A percentile compares a stretch with the other conserved stretches of the same genome.
Conservation (phyloP, 1,140 invertebrate species). For the Rhopalosiphum padi region DNA sequence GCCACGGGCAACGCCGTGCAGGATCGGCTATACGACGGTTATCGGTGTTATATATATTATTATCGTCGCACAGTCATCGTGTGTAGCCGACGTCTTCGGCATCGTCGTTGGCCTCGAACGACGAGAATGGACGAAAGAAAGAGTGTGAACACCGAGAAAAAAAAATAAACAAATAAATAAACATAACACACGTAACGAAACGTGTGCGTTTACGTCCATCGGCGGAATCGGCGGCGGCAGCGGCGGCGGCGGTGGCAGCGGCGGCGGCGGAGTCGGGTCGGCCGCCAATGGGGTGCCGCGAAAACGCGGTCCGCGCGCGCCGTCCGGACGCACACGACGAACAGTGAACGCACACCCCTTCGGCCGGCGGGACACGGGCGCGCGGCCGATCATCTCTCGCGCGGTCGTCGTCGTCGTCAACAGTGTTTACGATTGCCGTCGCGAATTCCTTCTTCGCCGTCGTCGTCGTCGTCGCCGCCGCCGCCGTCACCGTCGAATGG, state of each 20-base stretch:
- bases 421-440: slow-evolving; percentile 22
- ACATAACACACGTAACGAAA: background rate
- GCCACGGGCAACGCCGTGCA: too few relatives aligned
- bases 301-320: slow-evolving; percentile 39
- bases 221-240: background rate
- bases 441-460: background rate
- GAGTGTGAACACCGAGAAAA: background rate
- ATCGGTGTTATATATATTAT: too few relatives aligned
- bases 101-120: background rate
- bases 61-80: too few relatives aligned
- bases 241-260: background rate
- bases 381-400: background rate
- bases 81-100: too few relatives aligned
- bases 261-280: background rate
- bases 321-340: background rate
- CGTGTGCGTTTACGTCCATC: background rate
- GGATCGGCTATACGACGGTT: too few relatives aligned
- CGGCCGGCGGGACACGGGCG: slow-evolving; percentile 31
- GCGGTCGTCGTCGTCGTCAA: slow-evolving; percentile 8
- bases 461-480: background rate
- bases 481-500: background rate
- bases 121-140: background rate
- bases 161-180: too few relatives aligned
- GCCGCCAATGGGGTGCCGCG: slow-evolving; percentile 27
- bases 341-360: slow-evolving; percentile 41